Evolutionary conservation across 2,113 vertebrate genomes (phyloP), one percentile per base, ranked within the genome.

Genomic region (Dromas ardeola): DNA sequence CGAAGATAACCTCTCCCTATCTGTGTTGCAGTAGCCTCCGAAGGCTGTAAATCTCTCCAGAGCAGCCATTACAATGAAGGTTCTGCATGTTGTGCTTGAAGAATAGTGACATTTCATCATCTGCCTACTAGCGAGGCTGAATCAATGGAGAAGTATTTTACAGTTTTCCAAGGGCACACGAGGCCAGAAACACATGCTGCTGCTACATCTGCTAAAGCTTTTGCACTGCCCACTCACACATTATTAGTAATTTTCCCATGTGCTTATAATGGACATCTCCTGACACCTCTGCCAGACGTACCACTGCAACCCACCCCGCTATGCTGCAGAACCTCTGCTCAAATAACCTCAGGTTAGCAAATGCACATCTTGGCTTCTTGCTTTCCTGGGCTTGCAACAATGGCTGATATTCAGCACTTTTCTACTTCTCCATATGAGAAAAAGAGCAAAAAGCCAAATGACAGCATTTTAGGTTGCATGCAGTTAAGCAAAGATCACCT

Each of bases 171-270:
- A 86, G 67, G 66, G 53, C 74, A 82, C 66, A 62, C 6, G 53
- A 36, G 78, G 82, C 67, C 53, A 83, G 62, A 49, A 96, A 86
- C 1, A 10, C 90, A 96, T 47, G 81, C 59, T 93, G 87, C 56
- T 91, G 65, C 65, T 74, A 30, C 87, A 94, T 86, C 95, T 96
- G 85, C 85, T 77, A 38, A 88, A 96, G 74, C n/a, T 73, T 92
- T 66, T 88, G 74, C 38, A 62, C 62, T 88, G 71, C 90, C 71
- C 49, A 77, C 81, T 85, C 58, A 82, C 36, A 42, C 5, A 8
- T 62, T 70, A 50, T 76, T 67, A 92, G 52, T 12, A 88, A 70
- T 80, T 86, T 83, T 83, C 34, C 29, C 78, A 81, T 11, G 70
- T 69, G 47, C 42, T 90, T 59, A 23, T 29, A 76, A 86, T 17